Evolutionary conservation across 2,888 invertebrate genomes (phyloP), one percentile per base, ranked within the genome.

Genomic region (Xestoiulus laeticollis): DNA sequence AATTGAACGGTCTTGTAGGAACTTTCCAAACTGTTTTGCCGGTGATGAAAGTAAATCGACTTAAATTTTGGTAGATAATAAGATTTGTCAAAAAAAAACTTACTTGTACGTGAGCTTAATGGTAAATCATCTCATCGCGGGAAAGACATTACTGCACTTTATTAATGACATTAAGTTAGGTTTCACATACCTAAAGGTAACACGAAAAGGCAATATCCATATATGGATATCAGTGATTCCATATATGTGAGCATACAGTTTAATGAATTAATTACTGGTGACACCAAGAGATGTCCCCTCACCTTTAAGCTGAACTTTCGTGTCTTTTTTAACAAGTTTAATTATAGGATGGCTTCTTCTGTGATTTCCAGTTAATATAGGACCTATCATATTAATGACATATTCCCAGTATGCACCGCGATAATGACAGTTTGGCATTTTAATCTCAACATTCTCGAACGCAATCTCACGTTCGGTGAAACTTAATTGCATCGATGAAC

Each of bases 381-480:
- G 14, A 30, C 3, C 30, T 78, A 32, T 78, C 1, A 78, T 78
- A 78, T 78, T 78, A 78, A 78, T 78, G 78, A 16, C 78, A 32
- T 30, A 8, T 14, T 30, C 78, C 78, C 78, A 30, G 78, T 14
- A 78, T 78, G 78, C 78, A 78, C 1, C 30, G 78, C 78, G 78
- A 78, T 78, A 78, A 78, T 78, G 78, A 30, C 78, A 78, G 78
- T 78, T 78, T 14, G 78, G 78, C 78, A 78, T 78, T 78, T 78
- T 78, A 78, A 78, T 78, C 78, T 30, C 8, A 78, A 16, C 78
- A 78, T 30, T 78, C 78, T 78, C 30, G 4, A 26, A 30, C 78
- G 30, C 78, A 78, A 78, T 78, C 78, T 78, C 30, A 78, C 78
- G 30, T 78, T 78, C 30, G 16, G 78, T 14, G 78, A 30, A 78